Evolutionary conservation across 2,797 vertebrate genomes (phyloP).

Genomic region (Brachyrhaphis roseni): DNA sequence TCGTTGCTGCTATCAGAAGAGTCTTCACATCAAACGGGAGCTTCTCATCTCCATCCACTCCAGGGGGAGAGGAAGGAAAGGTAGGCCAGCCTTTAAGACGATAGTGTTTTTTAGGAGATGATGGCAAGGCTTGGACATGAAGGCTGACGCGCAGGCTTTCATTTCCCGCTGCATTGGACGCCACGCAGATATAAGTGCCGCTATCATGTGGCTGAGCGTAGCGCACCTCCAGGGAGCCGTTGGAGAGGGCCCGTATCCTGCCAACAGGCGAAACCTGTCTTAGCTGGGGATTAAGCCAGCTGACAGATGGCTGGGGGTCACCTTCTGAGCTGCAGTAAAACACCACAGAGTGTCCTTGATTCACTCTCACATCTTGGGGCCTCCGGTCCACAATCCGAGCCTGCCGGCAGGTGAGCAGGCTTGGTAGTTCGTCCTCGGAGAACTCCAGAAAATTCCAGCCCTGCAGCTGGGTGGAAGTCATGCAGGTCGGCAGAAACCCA

Average conservation of each 20-base stretch:
- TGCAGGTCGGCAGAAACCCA: constrained; percentile 74
- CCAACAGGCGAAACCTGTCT: constrained; percentile 70
- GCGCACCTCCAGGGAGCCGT: constrained; percentile 87
- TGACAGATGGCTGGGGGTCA: constrained; percentile 82
- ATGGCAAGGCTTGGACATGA: constrained; percentile 70
- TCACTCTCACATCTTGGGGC: constrained; percentile 72
- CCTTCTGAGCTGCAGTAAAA: constrained; percentile 86
- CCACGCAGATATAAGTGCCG: constrained; percentile 85
- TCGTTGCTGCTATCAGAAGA: constrained; percentile 83
- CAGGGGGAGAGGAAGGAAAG: constrained; percentile 63
- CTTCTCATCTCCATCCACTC: constrained; percentile 48
- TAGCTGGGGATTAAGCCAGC: constrained; percentile 83
- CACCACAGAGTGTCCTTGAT: constrained; percentile 82
- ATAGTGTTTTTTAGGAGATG: constrained; percentile 60
- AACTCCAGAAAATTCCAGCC: constrained; percentile 81
- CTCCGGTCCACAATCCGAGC: constrained; percentile 78
- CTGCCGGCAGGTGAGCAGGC: constrained; percentile 82
- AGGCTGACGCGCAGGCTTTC: constrained; percentile 82
- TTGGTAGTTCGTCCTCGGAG: constrained; percentile 69
- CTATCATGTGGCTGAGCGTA: constrained; percentile 84
- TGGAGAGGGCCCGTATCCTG: constrained; percentile 79
- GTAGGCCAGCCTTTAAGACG: constrained; percentile 69
- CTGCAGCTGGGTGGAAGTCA: constrained; percentile 72
- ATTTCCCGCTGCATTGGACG: constrained; percentile 86
- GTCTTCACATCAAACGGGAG: constrained; percentile 82